Percentiles rank a stretch among this genome's conserved stretches.
These are phyloP conservation scores for Leptinotarsa haldemani DNA, from an alignment of 2,888 invertebrate species.

Conservation along the genomic window DNA sequence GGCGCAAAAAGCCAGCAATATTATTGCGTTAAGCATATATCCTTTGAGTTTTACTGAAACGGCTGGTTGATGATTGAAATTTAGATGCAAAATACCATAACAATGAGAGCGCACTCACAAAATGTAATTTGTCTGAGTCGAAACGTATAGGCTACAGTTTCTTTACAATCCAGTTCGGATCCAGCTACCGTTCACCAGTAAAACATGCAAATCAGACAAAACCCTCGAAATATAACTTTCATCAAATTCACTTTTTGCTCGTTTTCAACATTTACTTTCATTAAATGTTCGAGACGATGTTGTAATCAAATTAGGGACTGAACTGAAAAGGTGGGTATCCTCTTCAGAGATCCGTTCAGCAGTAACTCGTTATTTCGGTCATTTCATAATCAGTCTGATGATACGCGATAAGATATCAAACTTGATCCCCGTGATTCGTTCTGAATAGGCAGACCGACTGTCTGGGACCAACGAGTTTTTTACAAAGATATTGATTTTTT, in stretches of 20 bases:
- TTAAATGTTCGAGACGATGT: background rate
- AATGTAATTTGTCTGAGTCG: background rate
- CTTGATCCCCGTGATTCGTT: too few relatives aligned
- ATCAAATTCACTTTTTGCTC: background rate
- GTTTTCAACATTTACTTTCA: background rate
- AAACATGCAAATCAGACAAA: slow-evolving; percentile 1
- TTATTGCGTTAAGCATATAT: too few relatives aligned
- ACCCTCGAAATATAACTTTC: background rate
- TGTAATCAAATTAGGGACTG: background rate
- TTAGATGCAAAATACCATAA: background rate
- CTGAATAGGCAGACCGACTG: too few relatives aligned
- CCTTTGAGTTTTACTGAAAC: too few relatives aligned
- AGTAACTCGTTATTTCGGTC: too few relatives aligned
- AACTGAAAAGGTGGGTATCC: too few relatives aligned
- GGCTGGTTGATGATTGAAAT: background rate
- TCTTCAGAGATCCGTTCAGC: too few relatives aligned
- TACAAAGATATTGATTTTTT: too few relatives aligned
- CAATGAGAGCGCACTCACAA: background rate
- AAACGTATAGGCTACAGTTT: background rate
- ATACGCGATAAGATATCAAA: too few relatives aligned
- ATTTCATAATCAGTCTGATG: too few relatives aligned
- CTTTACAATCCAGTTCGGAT: background rate
- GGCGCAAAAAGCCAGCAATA: too few relatives aligned
- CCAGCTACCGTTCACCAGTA: background rate
- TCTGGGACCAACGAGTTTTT: too few relatives aligned